Conservation (phyloP, 2,113 vertebrate species). For the Aegotheles bennettii region DNA sequence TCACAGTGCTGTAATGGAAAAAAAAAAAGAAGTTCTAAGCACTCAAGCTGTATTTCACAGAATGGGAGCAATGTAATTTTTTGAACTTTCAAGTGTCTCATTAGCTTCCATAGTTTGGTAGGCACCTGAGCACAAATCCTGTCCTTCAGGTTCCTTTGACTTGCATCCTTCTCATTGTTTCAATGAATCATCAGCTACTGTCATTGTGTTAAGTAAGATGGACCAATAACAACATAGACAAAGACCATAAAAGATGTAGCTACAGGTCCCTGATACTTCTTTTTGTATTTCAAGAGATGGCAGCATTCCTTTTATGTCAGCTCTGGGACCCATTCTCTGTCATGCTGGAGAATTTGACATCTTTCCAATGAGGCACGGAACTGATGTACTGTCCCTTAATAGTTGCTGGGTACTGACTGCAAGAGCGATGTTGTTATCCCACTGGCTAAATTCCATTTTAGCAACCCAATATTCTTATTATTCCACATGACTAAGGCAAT, state of each 20-base stretch:
- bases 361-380: neutral
- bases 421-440: neutral
- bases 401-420: neutral
- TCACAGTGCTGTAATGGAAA: neutral
- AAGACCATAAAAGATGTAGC: neutral
- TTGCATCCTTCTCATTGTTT: neutral
- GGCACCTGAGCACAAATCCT: neutral
- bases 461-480: neutral
- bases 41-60: neutral
- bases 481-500: slow-evolving; percentile 6
- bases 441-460: slow-evolving; percentile 19
- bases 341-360: neutral
- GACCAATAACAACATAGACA: neutral
- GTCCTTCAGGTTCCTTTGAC: neutral
- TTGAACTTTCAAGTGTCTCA: neutral
- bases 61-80: neutral
- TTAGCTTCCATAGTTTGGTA: neutral
- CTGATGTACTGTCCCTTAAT: neutral
- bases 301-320: neutral
- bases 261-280: neutral
- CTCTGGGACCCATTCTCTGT: neutral
- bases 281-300: neutral
- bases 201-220: neutral
- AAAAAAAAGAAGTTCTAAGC: neutral
- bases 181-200: neutral